These are phyloP conservation scores for Liparis tanakae DNA, from an alignment of 2,797 vertebrate species.

Conservation along the genomic window DNA sequence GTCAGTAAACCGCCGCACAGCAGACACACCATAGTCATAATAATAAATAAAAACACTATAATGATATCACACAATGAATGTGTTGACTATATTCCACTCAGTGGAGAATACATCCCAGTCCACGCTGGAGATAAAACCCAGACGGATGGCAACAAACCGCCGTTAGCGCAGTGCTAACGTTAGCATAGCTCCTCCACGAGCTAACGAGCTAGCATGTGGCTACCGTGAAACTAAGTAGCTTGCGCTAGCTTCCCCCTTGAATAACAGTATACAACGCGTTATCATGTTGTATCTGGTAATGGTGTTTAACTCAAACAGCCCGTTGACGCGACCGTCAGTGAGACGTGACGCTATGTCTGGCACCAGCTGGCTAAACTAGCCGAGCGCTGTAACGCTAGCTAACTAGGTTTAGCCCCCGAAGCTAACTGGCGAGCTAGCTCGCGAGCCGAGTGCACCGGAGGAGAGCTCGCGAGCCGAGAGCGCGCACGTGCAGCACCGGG, in stretches of 20 bases:
- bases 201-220: background rate
- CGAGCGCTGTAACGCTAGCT: slow-evolving; percentile 16
- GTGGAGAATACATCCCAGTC: background rate
- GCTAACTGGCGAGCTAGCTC: slow-evolving; percentile 49
- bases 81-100: background rate
- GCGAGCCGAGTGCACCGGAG: slow-evolving; percentile 8
- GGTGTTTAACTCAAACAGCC: accelerated
- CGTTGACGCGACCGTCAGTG: accelerated
- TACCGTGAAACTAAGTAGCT: background rate
- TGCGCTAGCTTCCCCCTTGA: accelerated
- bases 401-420: slow-evolving; percentile 46
- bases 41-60: background rate
- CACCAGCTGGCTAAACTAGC: slow-evolving; percentile 23
- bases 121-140: slow-evolving; percentile 10
- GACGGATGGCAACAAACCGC: slow-evolving; percentile 56
- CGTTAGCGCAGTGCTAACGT: slow-evolving; percentile 21
- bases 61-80: accelerated
- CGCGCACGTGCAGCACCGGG: background rate
- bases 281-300: accelerated
- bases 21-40: accelerated
- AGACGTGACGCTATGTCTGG: background rate
- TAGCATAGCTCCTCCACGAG: slow-evolving; percentile 53
- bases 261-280: accelerated
- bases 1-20: slow-evolving; percentile 34
- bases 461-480: background rate